Evolutionary conservation across 2,797 vertebrate species (phyloP), one percentile per base, ranked within the genome.

Genomic region (Anguilla anguilla): DNA sequence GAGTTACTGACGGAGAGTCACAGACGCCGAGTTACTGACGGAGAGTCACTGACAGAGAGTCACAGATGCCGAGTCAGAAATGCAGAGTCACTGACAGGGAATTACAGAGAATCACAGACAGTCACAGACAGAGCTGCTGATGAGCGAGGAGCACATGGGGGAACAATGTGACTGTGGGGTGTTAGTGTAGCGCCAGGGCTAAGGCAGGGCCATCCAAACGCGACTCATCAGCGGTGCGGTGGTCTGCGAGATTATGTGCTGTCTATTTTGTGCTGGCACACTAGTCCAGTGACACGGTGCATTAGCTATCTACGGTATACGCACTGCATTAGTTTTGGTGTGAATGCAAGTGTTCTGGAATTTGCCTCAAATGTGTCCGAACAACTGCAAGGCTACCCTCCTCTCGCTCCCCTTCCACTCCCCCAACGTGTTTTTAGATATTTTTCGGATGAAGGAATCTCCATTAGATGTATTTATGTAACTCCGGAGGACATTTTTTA

Each of bases 351-450:
- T n/a, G 64, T 28, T 67, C 64, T 67, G 55, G 2, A 15, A 17
- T 57, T 19, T 15, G n/a, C 51, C 51, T 5, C 10, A 67, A 67
- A 67, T 67, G 64, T 67, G n/a, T n/a, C 4, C 17, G 59, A 61
- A 19, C 64, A 67, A 64, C 6, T 64, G 13, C 59, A 64, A 67
- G 25, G 64, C 64, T 67, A 15, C 74, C 74, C 17, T 22, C 74
- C 11, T 10, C 3, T 2, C 35, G 10, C 2, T 74, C 9, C 10
- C 31, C 13, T 39, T 39, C 43, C 74, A 9, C 28, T 39, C 28
- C 77, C 77, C 25, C 46, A 22, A 82, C 43, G 43, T 82, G 79
- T 82, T 82, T 43, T 82, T 25, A 82, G 25, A 51, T 82, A 25
- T 22, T 25, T 43, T 25, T 82, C 22, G 51, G 79, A 51, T 51